A percentile compares a stretch with the other conserved stretches of the same genome.
These are phyloP conservation scores for Plagiodera versicolora DNA, from an alignment of 2,888 invertebrate species.

Conservation along the genomic window DNA sequence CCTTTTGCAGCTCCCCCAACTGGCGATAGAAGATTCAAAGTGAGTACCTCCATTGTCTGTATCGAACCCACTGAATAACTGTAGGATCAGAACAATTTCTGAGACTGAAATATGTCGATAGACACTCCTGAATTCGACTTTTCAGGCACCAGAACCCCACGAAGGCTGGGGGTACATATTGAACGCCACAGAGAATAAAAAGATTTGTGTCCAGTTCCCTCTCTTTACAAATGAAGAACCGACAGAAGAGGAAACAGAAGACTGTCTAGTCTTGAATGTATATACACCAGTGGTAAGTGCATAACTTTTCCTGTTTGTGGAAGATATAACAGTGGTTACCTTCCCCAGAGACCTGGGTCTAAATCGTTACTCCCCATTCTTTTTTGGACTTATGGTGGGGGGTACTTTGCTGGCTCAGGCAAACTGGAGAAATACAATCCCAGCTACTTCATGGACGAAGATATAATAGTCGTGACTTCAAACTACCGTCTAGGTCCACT, in stretches of 20 bases:
- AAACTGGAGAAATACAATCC: not conserved
- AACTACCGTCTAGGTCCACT: slow-evolving; percentile 10
- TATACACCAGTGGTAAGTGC: slow-evolving; percentile 1
- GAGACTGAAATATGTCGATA: too few relatives aligned
- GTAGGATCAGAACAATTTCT: too few relatives aligned
- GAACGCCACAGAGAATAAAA: slow-evolving; percentile 17
- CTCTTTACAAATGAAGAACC: not conserved
- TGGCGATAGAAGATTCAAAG: slow-evolving; percentile 1
- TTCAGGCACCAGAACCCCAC: not conserved
- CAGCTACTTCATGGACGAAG: slow-evolving; percentile 3
- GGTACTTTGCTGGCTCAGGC: not conserved
- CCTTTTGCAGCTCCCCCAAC: slow-evolving; percentile 2
- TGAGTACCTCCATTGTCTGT: too few relatives aligned
- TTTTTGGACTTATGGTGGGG: slow-evolving; percentile 1
- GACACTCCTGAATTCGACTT: too few relatives aligned
- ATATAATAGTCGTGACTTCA: slow-evolving; percentile 1
- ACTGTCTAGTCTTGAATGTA: slow-evolving; percentile 5
- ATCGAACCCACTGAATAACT: too few relatives aligned
- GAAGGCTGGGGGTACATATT: slow-evolving; percentile 16
- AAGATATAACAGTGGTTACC: not conserved
- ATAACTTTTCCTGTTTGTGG: too few relatives aligned
- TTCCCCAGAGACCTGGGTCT: slow-evolving; percentile 18
- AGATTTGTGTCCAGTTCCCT: slow-evolving; percentile 24
- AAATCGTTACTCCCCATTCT: not conserved
- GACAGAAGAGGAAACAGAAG: slow-evolving; percentile 1